Conservation (phyloP, 2,888 invertebrate genomes). For the Antheraea assamensis region DNA sequence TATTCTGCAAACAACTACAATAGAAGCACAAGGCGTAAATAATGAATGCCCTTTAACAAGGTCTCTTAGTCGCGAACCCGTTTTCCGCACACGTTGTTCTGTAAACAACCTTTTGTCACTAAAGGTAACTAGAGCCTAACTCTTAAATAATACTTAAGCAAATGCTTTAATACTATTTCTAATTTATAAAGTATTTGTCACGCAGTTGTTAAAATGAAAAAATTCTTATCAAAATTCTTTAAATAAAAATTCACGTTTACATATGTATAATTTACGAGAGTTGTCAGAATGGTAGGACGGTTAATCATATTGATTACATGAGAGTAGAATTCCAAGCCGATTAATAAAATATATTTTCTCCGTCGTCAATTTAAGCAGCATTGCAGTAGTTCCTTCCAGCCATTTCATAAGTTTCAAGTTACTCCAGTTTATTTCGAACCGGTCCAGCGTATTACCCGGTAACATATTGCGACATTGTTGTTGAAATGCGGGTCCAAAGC, state of each 20-base stretch:
- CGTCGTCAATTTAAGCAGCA: constrained; percentile 22
- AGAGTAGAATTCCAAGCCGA: constrained; percentile 1
- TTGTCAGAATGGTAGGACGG: background rate
- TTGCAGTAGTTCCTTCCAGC: constrained; percentile 18
- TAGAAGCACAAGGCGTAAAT: constrained; percentile 1
- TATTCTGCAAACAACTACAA: background rate
- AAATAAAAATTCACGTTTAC: background rate
- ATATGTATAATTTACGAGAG: background rate
- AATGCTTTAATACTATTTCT: background rate
- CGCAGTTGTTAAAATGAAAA: background rate
- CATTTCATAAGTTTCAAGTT: constrained; percentile 50
- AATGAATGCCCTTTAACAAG: background rate
- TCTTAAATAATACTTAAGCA: background rate
- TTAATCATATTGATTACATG: constrained; percentile 26
- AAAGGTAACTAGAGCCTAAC: background rate
- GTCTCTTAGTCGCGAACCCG: background rate
- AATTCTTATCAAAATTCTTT: background rate
- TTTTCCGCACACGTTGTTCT: background rate
- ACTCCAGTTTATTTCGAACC: constrained; percentile 42
- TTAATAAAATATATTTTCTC: constrained; percentile 29
- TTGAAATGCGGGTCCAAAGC: constrained; percentile 50
- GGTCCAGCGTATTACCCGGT: constrained; percentile 46
- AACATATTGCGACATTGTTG: constrained; percentile 55
- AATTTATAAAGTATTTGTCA: background rate
- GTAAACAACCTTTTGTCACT: background rate